A percentile compares a stretch with the other conserved stretches of the same genome.
Evolutionary conservation across 1,140 invertebrate genomes (phyloP).

Genomic region (Magallana ariakensis): DNA sequence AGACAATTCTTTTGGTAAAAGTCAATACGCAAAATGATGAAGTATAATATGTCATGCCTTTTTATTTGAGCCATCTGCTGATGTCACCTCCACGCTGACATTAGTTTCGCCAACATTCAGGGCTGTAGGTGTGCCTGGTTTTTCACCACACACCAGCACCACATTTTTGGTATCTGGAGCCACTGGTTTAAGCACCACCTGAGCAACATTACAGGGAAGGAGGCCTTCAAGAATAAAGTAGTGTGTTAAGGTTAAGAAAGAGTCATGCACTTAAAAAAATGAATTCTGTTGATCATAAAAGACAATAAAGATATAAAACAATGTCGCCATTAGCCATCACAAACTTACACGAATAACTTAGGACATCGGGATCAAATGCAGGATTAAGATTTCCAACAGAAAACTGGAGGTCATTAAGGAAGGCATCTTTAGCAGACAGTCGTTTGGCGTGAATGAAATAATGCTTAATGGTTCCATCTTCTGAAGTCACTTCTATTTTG

Average conservation of each 20-base stretch:
- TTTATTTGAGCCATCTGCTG: slow-evolving; percentile 74
- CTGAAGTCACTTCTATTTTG: slow-evolving; percentile 78
- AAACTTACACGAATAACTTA: slow-evolving; percentile 73
- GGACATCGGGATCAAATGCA: slow-evolving; percentile 68
- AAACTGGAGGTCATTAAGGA: slow-evolving; percentile 67
- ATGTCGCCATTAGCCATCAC: too few species aligned
- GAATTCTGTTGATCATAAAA: too few species aligned
- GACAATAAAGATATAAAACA: too few species aligned
- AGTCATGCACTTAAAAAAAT: too few species aligned
- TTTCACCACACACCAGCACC: slow-evolving; percentile 63
- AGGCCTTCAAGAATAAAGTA: slow-evolving; percentile 61
- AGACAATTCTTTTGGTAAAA: too few species aligned
- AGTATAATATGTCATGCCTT: slow-evolving; percentile 63
- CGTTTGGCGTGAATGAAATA: slow-evolving; percentile 76
- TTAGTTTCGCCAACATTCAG: slow-evolving; percentile 72
- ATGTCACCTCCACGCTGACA: slow-evolving; percentile 70
- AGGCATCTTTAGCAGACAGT: slow-evolving; percentile 77
- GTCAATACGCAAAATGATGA: too few species aligned
- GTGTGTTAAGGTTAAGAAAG: not conserved
- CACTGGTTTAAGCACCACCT: slow-evolving; percentile 61
- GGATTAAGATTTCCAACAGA: slow-evolving; percentile 71
- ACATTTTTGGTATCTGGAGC: slow-evolving; percentile 69
- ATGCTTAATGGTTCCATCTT: slow-evolving; percentile 76
- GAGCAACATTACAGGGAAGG: slow-evolving; percentile 67
- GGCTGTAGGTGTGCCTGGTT: slow-evolving; percentile 59